Conservation (phyloP, 2,888 invertebrate species). For the Masnerella sp. region DNA sequence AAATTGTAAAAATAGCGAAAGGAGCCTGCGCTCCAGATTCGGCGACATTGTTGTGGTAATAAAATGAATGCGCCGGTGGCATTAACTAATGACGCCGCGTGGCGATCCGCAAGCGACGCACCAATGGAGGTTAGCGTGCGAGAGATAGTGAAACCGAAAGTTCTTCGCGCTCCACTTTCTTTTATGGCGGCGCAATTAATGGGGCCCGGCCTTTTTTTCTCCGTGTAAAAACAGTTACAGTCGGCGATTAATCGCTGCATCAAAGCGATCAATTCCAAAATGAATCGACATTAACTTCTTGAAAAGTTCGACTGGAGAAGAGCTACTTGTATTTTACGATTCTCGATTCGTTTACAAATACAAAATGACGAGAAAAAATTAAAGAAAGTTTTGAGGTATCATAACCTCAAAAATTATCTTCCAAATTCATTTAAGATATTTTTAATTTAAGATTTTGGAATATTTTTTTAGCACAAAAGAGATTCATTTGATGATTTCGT, state of each 20-base stretch:
- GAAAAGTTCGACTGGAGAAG: neutral
- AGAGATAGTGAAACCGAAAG: slow-evolving; percentile 74
- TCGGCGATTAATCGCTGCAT: slow-evolving; percentile 32
- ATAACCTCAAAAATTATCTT: too few species aligned
- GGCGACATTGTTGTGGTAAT: slow-evolving; percentile 37
- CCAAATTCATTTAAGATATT: too few species aligned
- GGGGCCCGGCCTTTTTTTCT: slow-evolving; percentile 58
- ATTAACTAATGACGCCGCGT: slow-evolving; percentile 35
- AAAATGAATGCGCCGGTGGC: slow-evolving; percentile 24
- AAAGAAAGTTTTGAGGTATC: too few species aligned
- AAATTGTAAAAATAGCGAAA: slow-evolving; percentile 45
- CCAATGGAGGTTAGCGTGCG: slow-evolving; percentile 68
- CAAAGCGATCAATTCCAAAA: neutral
- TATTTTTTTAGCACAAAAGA: too few species aligned
- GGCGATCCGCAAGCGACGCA: slow-evolving; percentile 36
- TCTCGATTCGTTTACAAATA: too few species aligned
- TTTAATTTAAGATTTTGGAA: too few species aligned
- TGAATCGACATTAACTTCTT: too few species aligned
- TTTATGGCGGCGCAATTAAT: slow-evolving; percentile 65
- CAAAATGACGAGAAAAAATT: too few species aligned
- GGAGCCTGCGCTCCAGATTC: slow-evolving; percentile 24
- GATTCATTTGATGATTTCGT: too few species aligned
- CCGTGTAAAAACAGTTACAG: slow-evolving; percentile 21
- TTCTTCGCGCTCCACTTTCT: slow-evolving; percentile 74
- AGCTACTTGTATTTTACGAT: too few species aligned